A percentile compares a stretch with the other conserved stretches of the same genome.
Evolutionary conservation across 2,888 invertebrate species (phyloP).

Genomic region (Onchidella celtica): DNA sequence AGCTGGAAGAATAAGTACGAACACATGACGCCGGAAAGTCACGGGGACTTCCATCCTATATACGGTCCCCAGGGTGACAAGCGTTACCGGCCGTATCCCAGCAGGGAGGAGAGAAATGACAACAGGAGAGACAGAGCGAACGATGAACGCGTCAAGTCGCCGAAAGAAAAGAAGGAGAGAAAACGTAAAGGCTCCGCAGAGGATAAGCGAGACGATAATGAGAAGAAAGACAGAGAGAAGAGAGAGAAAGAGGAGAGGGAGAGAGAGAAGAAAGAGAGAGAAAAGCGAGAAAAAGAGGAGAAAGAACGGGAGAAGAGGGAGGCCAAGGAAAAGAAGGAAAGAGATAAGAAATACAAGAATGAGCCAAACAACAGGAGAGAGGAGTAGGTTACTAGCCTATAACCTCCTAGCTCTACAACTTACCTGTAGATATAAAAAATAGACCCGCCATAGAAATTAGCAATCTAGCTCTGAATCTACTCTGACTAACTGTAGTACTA

Average conservation of each 20-base stretch:
- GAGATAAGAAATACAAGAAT: neutral
- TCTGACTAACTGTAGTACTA: no score
- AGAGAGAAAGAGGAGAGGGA: slow-evolving; percentile 21
- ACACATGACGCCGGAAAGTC: neutral
- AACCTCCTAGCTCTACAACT: no score
- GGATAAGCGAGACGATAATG: neutral
- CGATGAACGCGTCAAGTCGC: neutral
- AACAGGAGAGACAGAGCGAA: neutral
- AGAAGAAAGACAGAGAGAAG: slow-evolving; percentile 37
- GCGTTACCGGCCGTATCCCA: neutral
- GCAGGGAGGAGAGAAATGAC: slow-evolving; percentile 50
- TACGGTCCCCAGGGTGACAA: slow-evolving; percentile 34
- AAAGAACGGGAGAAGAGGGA: neutral
- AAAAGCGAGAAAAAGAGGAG: slow-evolving; percentile 2
- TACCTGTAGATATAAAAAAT: no score
- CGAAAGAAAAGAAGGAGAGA: neutral
- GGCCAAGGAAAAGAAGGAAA: neutral
- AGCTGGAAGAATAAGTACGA: neutral
- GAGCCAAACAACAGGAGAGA: neutral
- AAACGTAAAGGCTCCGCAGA: neutral
- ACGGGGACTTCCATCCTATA: slow-evolving; percentile 25
- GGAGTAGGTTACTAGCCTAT: no score
- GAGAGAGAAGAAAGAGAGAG: slow-evolving; percentile 12
- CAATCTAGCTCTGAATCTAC: no score
- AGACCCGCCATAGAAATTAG: no score